phyloP scores from a whole-genome alignment of 2,888 invertebrate species.

The Amorpha juglandis region DNA sequence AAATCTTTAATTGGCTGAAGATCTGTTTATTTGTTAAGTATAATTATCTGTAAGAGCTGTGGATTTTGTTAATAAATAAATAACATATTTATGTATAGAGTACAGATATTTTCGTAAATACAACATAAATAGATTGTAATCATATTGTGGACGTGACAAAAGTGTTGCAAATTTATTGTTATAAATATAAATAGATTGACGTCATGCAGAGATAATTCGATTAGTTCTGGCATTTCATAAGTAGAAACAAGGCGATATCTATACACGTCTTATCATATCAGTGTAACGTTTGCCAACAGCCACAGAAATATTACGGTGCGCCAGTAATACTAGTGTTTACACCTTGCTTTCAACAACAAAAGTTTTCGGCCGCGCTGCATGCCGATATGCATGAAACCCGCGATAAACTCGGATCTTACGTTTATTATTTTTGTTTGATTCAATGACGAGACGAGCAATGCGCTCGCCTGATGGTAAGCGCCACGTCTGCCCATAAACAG shows the following conservation, averaged over 20 bases:
- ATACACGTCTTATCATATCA: conserved; percentile 36
- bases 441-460: no score
- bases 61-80: no score
- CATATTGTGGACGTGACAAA: conserved; percentile 24
- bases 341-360: neutral
- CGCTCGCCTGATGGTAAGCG: no score
- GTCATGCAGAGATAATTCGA: conserved; percentile 43
- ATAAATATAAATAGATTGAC: conserved; percentile 49
- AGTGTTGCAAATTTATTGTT: conserved; percentile 28
- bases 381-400: no score
- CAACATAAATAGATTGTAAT: conserved; percentile 20
- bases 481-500: no score
- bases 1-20: no score
- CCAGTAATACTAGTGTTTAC: neutral
- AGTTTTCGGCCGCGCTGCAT: no score
- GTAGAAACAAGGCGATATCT: conserved; percentile 41
- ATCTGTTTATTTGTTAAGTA: no score
- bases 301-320: conserved; percentile 6
- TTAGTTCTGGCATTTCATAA: conserved; percentile 42
- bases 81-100: no score
- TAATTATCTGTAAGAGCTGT: no score
- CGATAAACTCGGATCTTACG: no score
- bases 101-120: neutral
- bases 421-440: no score
- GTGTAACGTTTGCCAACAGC: conserved; percentile 30